These are phyloP conservation scores for Glaucomys volans DNA, from an alignment of 2,113 vertebrate genomes.

Conservation along the genomic window DNA sequence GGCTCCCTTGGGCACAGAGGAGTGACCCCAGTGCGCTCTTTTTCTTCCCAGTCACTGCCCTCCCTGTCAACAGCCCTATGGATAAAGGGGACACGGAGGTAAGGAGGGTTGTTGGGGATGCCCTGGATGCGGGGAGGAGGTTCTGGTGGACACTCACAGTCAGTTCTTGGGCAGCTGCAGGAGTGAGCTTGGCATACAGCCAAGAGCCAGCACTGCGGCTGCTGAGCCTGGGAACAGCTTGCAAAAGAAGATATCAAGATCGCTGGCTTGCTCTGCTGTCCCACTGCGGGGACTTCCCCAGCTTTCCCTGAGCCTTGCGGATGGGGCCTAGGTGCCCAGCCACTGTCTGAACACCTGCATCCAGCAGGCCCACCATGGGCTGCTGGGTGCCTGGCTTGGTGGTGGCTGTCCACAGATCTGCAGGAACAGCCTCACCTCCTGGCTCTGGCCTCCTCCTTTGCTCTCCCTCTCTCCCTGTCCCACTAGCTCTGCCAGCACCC, in stretches of 20 bases:
- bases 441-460: neutral
- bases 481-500: neutral
- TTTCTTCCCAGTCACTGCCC: constrained; percentile 82
- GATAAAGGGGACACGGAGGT: constrained; percentile 89
- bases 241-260: constrained; percentile 57
- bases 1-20: neutral
- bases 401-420: neutral
- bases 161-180: constrained; percentile 65
- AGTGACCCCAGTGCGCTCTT: neutral
- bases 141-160: neutral
- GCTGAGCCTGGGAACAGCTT: constrained; percentile 64
- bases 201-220: constrained; percentile 69
- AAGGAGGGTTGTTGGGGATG: constrained; percentile 72
- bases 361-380: neutral
- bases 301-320: neutral
- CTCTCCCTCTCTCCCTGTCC: neutral
- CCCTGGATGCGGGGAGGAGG: neutral
- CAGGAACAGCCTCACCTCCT: neutral
- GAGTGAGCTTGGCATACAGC: constrained; percentile 57
- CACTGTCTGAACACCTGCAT: neutral
- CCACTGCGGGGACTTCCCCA: neutral
- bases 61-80: constrained; percentile 86
- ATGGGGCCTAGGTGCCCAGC: neutral
- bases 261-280: neutral
- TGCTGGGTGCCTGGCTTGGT: neutral